A percentile compares a stretch with the other conserved stretches of the same genome.
Evolutionary conservation across 2,113 vertebrate genomes (phyloP).

Genomic region (Muscicapa adusta): DNA sequence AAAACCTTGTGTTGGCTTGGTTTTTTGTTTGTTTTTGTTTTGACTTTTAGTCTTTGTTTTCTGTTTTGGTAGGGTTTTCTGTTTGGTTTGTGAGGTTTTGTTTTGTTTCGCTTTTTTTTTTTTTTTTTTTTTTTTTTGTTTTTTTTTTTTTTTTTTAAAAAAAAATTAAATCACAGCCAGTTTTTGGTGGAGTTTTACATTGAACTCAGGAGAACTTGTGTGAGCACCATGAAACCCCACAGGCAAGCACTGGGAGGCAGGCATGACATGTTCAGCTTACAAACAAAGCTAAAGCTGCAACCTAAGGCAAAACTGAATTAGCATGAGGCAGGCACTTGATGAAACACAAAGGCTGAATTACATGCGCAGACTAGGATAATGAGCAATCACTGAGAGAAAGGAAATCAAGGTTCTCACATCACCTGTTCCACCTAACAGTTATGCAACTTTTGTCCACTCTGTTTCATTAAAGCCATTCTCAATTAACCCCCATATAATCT

Average conservation of each 20-base stretch:
- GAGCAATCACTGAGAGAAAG: not conserved
- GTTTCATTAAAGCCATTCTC: not conserved
- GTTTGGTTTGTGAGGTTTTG: not conserved
- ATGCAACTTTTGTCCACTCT: not conserved
- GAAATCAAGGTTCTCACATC: not conserved
- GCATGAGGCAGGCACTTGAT: not conserved
- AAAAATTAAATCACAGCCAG: not conserved
- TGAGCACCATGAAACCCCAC: not conserved
- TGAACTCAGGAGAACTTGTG: not conserved
- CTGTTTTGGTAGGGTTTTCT: not conserved
- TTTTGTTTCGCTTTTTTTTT: not conserved
- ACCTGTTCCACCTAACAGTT: not conserved
- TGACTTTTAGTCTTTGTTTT: not conserved
- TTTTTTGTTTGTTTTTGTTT: not conserved
- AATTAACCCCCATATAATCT: not conserved
- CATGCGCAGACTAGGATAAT: not conserved
- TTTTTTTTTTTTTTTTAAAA: not conserved
- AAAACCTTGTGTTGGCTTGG: not conserved
- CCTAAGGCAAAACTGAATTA: not conserved
- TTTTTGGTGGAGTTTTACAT: not conserved
- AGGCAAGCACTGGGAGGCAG: not conserved
- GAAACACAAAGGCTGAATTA: not conserved
- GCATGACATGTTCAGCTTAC: not conserved
- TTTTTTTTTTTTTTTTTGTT: not conserved
- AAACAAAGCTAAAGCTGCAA: not conserved